phyloP scores from a whole-genome alignment of 2,888 invertebrate species.

The Chaetoderma sp. region DNA sequence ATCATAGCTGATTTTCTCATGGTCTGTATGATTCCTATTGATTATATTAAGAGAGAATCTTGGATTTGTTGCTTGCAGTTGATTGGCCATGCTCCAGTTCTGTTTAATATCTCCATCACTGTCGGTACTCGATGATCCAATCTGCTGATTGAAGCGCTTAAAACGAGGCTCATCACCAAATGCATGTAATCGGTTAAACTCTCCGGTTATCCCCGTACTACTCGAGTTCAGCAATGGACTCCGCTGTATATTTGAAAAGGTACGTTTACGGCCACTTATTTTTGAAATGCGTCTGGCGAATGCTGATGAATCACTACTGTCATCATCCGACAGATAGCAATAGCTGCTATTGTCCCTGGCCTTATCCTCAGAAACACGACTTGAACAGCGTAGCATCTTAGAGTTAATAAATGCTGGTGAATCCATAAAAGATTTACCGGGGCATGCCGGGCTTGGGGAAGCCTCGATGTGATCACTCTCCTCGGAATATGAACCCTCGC shows the following conservation, averaged over 20 bases:
- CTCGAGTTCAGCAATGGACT: too few species aligned
- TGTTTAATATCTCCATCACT: too few species aligned
- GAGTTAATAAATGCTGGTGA: background rate
- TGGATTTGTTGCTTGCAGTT: too few species aligned
- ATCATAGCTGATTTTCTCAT: too few species aligned
- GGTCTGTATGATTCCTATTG: too few species aligned
- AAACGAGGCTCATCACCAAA: constrained; percentile 42
- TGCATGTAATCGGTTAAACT: constrained; percentile 29
- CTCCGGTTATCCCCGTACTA: constrained; percentile 33
- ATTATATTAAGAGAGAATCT: too few species aligned
- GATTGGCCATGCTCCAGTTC: too few species aligned
- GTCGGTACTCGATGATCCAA: too few species aligned
- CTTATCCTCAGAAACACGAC: background rate
- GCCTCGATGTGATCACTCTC: constrained; percentile 41
- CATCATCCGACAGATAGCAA: constrained; percentile 49
- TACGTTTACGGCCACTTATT: constrained; percentile 12
- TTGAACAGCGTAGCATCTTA: background rate
- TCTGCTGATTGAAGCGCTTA: too few species aligned
- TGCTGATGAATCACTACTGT: constrained; percentile 20
- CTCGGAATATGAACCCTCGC: constrained; percentile 49
- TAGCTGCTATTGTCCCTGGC: constrained; percentile 15
- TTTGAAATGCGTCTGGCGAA: background rate
- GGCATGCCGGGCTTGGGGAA: background rate
- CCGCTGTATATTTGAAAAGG: background rate
- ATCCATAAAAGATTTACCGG: background rate